Base-by-base conservation (phyloP, 2,113 vertebrate genomes). In the Emydocephalus ijimae region DNA sequence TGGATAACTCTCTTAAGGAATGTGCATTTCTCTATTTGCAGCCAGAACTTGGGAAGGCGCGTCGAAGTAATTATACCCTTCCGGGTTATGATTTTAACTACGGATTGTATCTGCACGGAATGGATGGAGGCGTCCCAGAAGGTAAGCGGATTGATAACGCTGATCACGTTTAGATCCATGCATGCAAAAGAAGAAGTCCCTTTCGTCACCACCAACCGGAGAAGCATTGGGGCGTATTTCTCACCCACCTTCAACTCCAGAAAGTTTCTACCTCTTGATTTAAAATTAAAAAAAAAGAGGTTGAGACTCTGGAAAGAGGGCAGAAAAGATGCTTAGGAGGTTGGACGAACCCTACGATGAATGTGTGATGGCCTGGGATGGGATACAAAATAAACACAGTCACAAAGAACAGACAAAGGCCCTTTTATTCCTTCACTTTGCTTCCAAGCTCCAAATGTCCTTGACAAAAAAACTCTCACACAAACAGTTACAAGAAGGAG, bases 71-170 rank as follows among this genome's bases (percentile, higher is more conserved):
- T 91, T 97, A 95, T 91, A 87, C 95, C 57, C 95, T 98, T 91
- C 98, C 98, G 6, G 98, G 98, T 24, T 56, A 95, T 2, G 93
- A 97, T 81, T 98, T 98, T 95, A 96, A 97, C 14, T 98, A 98
- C 0, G 98, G 98, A 15, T 94, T 97, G 34, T 96, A 96, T 43
- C 54, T 92, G 11, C 95, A 69, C 0, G 88, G 96, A 11, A 94
- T 93, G 21, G 98, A 99, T 5, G 98, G 98, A 95, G 98, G 98
- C 54, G 98, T 98, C 1, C 85, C 97, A 8, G 97, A 97, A 98
- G 98, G 98, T 99, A 97, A 88, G 96, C 8, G 0, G 2, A 20
- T 6, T 1, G 69, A 34, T 74, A 29, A 18, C 6, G n/a, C 15
- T 2, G 69, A 39, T 39, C n/a, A 7, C 64, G 5, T 15, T n/a